A percentile compares a stretch with the other conserved stretches of the same genome.
These are phyloP conservation scores for Scrobipalpa atriplicella DNA, from an alignment of 2,888 invertebrate genomes.

Conservation along the genomic window DNA sequence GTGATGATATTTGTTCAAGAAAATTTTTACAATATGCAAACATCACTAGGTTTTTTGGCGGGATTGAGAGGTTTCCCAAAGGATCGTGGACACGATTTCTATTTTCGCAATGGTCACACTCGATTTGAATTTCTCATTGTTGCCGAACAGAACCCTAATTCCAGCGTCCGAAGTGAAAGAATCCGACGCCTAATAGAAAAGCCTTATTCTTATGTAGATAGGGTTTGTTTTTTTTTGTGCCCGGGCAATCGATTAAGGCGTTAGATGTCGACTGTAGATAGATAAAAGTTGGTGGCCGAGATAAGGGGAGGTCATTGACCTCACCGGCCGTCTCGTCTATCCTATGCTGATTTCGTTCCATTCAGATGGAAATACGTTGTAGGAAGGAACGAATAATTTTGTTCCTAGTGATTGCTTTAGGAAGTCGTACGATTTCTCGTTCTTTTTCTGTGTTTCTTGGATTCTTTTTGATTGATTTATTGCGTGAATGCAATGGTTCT, in stretches of 20 bases:
- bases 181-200: slow-evolving; percentile 39
- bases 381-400: slow-evolving; percentile 26
- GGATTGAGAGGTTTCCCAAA: too few relatives aligned
- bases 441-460: background rate
- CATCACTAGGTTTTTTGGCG: too few relatives aligned
- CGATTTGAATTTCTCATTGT: slow-evolving; percentile 13
- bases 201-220: slow-evolving; percentile 52
- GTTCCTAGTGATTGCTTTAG: background rate
- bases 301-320: slow-evolving; percentile 72
- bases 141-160: slow-evolving; percentile 34
- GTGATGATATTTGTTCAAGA: too few relatives aligned
- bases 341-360: slow-evolving; percentile 56
- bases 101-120: too few relatives aligned
- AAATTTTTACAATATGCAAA: too few relatives aligned
- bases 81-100: too few relatives aligned
- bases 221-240: slow-evolving; percentile 52
- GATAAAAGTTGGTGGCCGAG: slow-evolving; percentile 67
- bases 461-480: slow-evolving; percentile 5
- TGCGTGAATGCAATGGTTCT: background rate
- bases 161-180: slow-evolving; percentile 40
- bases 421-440: background rate
- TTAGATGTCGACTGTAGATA: slow-evolving; percentile 66
- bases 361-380: slow-evolving; percentile 48
- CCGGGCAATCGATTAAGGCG: slow-evolving; percentile 58
- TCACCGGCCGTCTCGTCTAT: slow-evolving; percentile 45